A percentile compares a stretch with the other conserved stretches of the same genome.
Conservation (phyloP, 2,113 vertebrate species). For the Tor tambroides region DNA sequence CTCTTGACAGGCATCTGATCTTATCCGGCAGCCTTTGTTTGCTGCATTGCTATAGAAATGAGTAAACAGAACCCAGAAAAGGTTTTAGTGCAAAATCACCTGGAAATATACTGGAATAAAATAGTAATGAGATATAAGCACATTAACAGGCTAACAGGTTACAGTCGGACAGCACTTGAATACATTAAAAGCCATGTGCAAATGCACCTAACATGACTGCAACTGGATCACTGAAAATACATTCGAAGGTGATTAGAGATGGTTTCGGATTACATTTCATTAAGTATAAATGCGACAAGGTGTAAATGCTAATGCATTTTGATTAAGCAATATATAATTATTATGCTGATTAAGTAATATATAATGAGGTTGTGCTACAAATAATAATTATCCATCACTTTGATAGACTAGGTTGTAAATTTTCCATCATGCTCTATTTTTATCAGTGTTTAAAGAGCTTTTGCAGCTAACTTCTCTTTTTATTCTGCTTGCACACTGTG, state of each 20-base stretch:
- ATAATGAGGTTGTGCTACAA: neutral
- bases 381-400: neutral
- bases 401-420: neutral
- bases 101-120: neutral
- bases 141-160: neutral
- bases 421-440: neutral
- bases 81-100: neutral
- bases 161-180: neutral
- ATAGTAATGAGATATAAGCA: neutral
- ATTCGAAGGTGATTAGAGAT: neutral
- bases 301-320: neutral
- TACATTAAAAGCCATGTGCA: neutral
- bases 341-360: neutral
- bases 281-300: neutral
- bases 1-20: conserved; percentile 34
- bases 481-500: neutral
- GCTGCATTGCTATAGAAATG: neutral
- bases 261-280: neutral
- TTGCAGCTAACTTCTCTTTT: neutral
- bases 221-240: neutral
- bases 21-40: conserved; percentile 30
- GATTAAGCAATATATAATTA: neutral
- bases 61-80: neutral
- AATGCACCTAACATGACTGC: neutral
- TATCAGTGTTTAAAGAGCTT: neutral